Conservation (phyloP, 1,140 invertebrate genomes). For the Aleiodes sp. region DNA sequence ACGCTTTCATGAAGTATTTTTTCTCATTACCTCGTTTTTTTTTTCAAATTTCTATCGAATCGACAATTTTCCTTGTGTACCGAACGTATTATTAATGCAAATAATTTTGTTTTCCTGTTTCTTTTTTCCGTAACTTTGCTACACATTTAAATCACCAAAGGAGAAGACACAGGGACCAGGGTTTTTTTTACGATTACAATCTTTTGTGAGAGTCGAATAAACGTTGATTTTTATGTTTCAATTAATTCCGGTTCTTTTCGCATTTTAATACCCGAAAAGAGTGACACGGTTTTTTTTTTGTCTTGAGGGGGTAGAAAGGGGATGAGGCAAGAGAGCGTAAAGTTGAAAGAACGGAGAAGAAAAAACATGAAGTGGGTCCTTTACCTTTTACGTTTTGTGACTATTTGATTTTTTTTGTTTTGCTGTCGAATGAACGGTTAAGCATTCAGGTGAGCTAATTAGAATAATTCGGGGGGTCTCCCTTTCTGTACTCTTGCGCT, state of each 20-base stretch:
- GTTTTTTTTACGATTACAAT: not conserved
- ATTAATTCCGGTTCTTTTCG: not conserved
- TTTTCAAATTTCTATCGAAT: not conserved
- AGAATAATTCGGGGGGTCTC: conserved; percentile 60
- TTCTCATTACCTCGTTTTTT: not conserved
- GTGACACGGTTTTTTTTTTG: not conserved
- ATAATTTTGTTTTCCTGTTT: too few relatives aligned
- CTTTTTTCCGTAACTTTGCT: too few relatives aligned
- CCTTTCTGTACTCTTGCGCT: conserved; percentile 27
- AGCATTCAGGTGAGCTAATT: conserved; percentile 56
- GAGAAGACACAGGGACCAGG: not conserved
- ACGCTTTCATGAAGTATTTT: not conserved
- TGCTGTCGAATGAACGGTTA: conserved; percentile 40
- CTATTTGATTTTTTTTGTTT: conserved; percentile 25
- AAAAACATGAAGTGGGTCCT: conserved; percentile 11
- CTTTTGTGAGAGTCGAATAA: not conserved
- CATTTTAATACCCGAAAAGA: not conserved
- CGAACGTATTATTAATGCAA: too few relatives aligned
- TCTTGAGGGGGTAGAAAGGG: not conserved
- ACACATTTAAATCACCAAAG: not conserved
- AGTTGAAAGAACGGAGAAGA: conserved; percentile 4
- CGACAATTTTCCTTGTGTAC: not conserved
- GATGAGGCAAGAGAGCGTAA: not conserved
- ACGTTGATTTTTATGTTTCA: conserved; percentile 17
- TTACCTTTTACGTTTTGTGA: not conserved